Conservation (phyloP, 2,888 invertebrate species). For the Trichogramma dendrolimi region DNA sequence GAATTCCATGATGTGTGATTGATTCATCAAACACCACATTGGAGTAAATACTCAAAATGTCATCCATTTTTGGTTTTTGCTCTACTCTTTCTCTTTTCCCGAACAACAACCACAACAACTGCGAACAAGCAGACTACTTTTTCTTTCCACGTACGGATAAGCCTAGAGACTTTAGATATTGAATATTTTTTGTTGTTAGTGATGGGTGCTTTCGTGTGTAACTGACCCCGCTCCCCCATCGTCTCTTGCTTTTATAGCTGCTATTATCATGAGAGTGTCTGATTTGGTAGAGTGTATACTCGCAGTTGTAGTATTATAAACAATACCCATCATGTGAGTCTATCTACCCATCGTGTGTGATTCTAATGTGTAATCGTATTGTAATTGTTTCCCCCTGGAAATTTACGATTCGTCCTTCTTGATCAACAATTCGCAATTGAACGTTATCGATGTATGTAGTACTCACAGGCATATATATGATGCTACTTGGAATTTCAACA, state of each 20-base stretch:
- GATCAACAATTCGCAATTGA: too few relatives aligned
- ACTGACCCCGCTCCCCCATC: background rate
- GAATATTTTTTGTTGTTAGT: background rate
- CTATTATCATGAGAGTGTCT: background rate
- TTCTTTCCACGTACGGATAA: background rate
- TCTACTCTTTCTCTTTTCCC: too few relatives aligned
- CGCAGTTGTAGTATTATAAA: too few relatives aligned
- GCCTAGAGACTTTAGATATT: background rate
- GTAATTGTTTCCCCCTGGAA: too few relatives aligned
- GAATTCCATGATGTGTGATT: slow-evolving; percentile 20
- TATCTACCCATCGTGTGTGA: too few relatives aligned
- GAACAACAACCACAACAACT: too few relatives aligned
- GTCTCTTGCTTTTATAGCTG: background rate
- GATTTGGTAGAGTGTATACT: too few relatives aligned
- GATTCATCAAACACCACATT: slow-evolving; percentile 10
- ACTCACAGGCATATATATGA: slow-evolving; percentile 32
- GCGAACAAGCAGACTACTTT: too few relatives aligned
- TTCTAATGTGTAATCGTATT: slow-evolving; percentile 4
- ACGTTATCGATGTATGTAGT: slow-evolving; percentile 26
- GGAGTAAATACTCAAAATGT: background rate
- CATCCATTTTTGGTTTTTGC: too few relatives aligned
- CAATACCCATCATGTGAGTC: too few relatives aligned
- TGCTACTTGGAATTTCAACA: slow-evolving; percentile 16
- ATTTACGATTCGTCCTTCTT: too few relatives aligned
- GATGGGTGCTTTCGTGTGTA: background rate